Evolutionary conservation across 1,140 invertebrate species (phyloP).

Genomic region (Drosophila yakuba): DNA sequence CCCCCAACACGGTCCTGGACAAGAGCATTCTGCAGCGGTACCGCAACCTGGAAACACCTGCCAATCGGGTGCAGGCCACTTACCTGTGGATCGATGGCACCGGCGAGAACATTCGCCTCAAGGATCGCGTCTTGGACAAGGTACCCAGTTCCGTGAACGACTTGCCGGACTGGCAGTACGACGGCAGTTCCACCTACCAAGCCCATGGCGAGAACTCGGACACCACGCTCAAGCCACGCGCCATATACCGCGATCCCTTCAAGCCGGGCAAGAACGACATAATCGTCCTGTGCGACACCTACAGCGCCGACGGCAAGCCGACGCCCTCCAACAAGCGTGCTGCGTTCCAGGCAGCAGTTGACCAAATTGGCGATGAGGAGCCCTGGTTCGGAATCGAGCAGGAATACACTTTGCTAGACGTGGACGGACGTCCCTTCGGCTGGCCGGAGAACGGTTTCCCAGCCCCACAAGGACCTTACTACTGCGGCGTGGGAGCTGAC

Average conservation of each 20-base stretch:
- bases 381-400: constrained; percentile 98
- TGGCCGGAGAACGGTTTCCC: constrained; percentile 97
- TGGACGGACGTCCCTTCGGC: constrained; percentile 94
- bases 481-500: constrained; percentile 96
- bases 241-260: constrained; percentile 95
- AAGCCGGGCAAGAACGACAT: constrained; percentile 91
- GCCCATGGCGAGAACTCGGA: constrained; percentile 93
- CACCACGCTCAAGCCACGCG: constrained; percentile 92
- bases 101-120: constrained; percentile 93
- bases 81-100: constrained; percentile 99
- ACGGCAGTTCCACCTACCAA: constrained; percentile 93
- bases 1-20: constrained; percentile 90
- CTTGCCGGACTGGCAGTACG: constrained; percentile 96
- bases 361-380: constrained; percentile 86
- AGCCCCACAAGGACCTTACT: constrained; percentile 96
- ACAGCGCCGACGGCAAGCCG: constrained; percentile 88
- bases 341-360: constrained; percentile 66
- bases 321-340: constrained; percentile 85
- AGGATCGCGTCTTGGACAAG: constrained; percentile 93
- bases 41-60: constrained; percentile 89
- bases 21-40: constrained; percentile 90
- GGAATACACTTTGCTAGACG: constrained; percentile 95
- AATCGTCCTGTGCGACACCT: constrained; percentile 93
- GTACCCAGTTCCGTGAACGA: constrained; percentile 89
- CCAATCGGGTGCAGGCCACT: constrained; percentile 90